These are phyloP conservation scores for Halcyon malimbica DNA, from an alignment of 2,113 vertebrate genomes.

Conservation along the genomic window DNA sequence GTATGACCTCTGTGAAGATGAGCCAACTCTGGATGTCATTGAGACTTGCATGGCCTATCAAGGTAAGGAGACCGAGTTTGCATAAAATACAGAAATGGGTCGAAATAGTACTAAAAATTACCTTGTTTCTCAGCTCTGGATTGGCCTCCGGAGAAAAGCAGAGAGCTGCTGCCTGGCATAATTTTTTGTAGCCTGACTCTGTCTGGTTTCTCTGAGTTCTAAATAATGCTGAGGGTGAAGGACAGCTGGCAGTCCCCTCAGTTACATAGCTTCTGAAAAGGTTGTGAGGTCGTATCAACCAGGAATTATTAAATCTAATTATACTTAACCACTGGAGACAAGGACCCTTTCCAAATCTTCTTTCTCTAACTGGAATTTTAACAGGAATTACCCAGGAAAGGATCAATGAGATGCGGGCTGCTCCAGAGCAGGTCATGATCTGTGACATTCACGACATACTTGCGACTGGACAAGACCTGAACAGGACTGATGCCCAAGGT, in stretches of 20 bases:
- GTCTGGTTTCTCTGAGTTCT: background rate
- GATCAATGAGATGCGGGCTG: constrained; percentile 93
- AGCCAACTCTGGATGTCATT: constrained; percentile 95
- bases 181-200: background rate
- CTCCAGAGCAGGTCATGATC: constrained; percentile 91
- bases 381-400: constrained; percentile 97
- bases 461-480: constrained; percentile 85
- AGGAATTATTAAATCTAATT: background rate
- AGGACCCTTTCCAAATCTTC: background rate
- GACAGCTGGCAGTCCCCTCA: background rate
- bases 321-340: background rate
- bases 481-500: constrained; percentile 89
- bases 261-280: background rate
- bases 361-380: constrained; percentile 8
- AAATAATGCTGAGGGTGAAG: background rate
- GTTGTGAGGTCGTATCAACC: background rate
- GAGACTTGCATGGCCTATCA: constrained; percentile 97
- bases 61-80: constrained; percentile 76
- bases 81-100: background rate
- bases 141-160: constrained; percentile 1
- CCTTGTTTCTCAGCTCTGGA: background rate
- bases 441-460: constrained; percentile 89
- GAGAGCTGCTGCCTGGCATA: background rate
- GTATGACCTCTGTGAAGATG: constrained; percentile 96
- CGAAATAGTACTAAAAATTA: constrained; percentile 5